Percentiles rank a stretch among this genome's conserved stretches.
These are phyloP conservation scores for Umimayanthus chanpuru DNA, from an alignment of 92 coral and sea anemone genomes.

Conservation along the genomic window DNA sequence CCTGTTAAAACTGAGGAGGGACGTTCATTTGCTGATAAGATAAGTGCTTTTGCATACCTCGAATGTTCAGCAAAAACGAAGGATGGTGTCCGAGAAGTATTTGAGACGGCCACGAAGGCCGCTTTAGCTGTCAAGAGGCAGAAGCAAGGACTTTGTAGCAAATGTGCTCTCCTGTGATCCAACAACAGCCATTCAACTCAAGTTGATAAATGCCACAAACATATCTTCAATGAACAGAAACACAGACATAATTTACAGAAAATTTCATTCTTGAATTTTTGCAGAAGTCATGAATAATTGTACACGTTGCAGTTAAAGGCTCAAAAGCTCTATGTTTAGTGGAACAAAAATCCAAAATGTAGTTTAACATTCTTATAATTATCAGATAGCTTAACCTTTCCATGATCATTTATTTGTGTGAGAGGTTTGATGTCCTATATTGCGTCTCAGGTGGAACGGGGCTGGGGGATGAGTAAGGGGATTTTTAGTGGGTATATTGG, in stretches of 20 bases:
- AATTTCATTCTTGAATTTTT: neutral
- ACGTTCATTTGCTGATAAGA: constrained; percentile 73
- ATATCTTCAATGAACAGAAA: constrained; percentile 4
- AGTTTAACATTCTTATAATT: too few species aligned
- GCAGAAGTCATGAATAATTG: neutral
- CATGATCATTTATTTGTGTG: too few species aligned
- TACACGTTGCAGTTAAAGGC: neutral
- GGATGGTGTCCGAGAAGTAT: constrained; percentile 90
- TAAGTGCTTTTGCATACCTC: constrained; percentile 80
- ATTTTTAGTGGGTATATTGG: too few species aligned
- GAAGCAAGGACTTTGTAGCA: constrained; percentile 39
- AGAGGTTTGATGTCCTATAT: too few species aligned
- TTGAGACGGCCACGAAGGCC: constrained; percentile 90
- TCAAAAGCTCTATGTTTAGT: too few species aligned
- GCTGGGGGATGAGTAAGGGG: too few species aligned
- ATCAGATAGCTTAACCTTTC: too few species aligned
- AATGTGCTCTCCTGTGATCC: constrained; percentile 76
- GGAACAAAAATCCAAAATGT: too few species aligned
- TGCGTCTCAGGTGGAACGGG: too few species aligned
- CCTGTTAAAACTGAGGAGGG: constrained; percentile 74
- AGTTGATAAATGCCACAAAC: neutral
- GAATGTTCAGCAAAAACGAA: constrained; percentile 99
- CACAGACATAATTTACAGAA: neutral
- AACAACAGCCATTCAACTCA: constrained; percentile 2
- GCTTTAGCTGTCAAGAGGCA: constrained; percentile 80